Evolutionary conservation across 2,113 vertebrate genomes (phyloP), one percentile per base, ranked within the genome.

Genomic region (Gambusia affinis): DNA sequence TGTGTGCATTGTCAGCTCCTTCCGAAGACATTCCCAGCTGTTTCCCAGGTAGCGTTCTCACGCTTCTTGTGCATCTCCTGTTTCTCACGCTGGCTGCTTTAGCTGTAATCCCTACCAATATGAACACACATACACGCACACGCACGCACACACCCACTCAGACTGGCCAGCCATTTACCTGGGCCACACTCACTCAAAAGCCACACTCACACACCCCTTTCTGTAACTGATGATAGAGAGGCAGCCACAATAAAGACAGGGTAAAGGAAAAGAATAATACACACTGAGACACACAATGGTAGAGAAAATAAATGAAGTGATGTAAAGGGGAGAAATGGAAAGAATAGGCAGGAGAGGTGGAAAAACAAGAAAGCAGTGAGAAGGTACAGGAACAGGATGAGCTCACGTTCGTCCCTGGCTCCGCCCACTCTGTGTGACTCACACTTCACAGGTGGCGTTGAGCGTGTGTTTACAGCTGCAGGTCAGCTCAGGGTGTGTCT

Each of bases 11-110:
- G 67, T 82, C 85, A 78, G 68, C 60, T 75, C 73, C 62, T 73
- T 84, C 78, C 73, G 70, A 54, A 82, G 74, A 86, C 78, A 81
- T 84, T 85, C 84, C 79, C 88, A 89, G 91, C 86, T 92, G 89
- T 90, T 92, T 88, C 87, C 79, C 88, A 91, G 88, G 92, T 91
- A 89, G 65, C 61, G 78, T 90, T 91, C 90, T 89, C 89, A 91
- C 87, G 79, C 84, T 88, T 79, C 82, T 88, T 81, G 72, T 79
- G 82, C 85, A 82, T 90, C 84, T 89, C 86, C 68, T 82, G 85
- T 91, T 89, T 92, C 88, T 88, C 89, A 90, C 85, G 72, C 78
- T 77, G 81, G 64, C 76, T 82, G 72, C 73, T 85, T 76, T 80
- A 71, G 83, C 85, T 75, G 72, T 89, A 89, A 88, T 80, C 82